Evolutionary conservation across 2,797 vertebrate genomes (phyloP).

Genomic region (Tragelaphus eurycerus): DNA sequence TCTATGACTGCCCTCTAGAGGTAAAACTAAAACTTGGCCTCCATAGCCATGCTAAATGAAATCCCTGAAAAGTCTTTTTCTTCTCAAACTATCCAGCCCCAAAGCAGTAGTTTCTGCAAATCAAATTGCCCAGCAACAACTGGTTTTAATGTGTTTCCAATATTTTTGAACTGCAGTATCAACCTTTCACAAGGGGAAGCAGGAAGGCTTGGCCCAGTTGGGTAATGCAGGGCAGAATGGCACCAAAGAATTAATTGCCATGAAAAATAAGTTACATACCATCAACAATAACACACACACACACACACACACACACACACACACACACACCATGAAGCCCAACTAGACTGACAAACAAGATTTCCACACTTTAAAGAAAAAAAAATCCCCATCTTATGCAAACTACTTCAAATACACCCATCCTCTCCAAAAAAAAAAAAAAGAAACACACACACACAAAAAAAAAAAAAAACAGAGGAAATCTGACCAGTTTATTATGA

Average conservation of each 20-base stretch:
- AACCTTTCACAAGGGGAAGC: neutral
- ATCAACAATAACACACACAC: neutral
- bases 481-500: neutral
- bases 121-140: neutral
- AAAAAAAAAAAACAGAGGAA: neutral
- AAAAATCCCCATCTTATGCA: neutral
- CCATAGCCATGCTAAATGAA: neutral
- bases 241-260: neutral
- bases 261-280: neutral
- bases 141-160: neutral
- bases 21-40: neutral
- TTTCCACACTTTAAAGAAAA: neutral
- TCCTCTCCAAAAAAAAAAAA: neutral
- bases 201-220: neutral
- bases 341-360: neutral
- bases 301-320: neutral
- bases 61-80: neutral
- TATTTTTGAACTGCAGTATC: neutral
- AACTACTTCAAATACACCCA: neutral
- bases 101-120: neutral
- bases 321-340: neutral
- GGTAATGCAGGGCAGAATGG: neutral
- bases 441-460: too few relatives aligned
- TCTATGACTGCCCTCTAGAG: constrained; percentile 57
- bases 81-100: neutral